Base-by-base conservation (phyloP, 2,113 vertebrate species). In the Galeopterus variegatus region DNA sequence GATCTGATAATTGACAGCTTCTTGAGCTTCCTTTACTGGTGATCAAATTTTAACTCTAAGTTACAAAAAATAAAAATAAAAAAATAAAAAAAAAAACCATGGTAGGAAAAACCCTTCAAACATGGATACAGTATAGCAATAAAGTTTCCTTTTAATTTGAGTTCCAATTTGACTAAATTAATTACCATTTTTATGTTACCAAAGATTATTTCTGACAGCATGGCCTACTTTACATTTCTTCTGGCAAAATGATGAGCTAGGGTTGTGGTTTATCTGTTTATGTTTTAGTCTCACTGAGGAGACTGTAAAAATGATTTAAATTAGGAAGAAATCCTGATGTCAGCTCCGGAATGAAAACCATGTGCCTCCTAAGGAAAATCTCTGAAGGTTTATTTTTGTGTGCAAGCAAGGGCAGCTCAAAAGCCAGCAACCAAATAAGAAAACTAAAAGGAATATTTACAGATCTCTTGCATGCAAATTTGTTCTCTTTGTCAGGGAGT, bases 261-360 rank as follows among this genome's bases (percentile, higher is more conserved):
- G 13, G 36, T 93, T 91, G 62, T 56, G 97, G 50, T 69, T 96
- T 97, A 86, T 87, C 83, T 97, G 72, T 94, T 72, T 92, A 81
- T 88, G 87, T 97, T 96, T 96, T 93, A 92, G 45, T 83, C 97
- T 98, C 72, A 96, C 58, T 87, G 96, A 67, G 36, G 73, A 96
- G 81, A 91, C 1, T 7, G 69, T 58, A 97, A 95, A 97, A 97
- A 97, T 86, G 69, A 86, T 95, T 89, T 96, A 98, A 96, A 97
- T 95, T 52, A 97, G 62, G 64, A 96, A 93, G 69, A 92, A 97
- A 97, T 96, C n/a, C 5, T 79, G 17, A 60, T 96, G 72, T 93
- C 50, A 92, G n/a, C 95, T 97, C 54, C 62, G 94, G 81, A 98
- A 97, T 36, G 28, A 65, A 90, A 96, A 92, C 31, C 58, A 88